Evolutionary conservation across 2,888 invertebrate species (phyloP), one percentile per base, ranked within the genome.

Genomic region (Capitulum mitella): DNA sequence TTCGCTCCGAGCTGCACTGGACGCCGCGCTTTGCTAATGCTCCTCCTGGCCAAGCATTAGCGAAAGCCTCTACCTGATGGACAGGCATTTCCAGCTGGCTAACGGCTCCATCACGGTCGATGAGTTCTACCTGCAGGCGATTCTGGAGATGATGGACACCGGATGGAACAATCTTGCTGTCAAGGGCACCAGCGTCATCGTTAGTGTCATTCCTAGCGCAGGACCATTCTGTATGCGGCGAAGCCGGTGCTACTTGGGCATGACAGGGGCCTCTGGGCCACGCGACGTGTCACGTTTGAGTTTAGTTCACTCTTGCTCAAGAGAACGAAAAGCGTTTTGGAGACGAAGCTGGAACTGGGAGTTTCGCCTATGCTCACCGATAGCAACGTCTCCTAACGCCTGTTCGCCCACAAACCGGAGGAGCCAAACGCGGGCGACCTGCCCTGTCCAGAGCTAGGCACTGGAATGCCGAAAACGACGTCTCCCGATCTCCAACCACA

Each of bases 1-100:
- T 10, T 10, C 64, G 64, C 81, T 80, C 37, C 81, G 80, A 79
- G 40, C 81, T 80, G 26, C 77, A 78, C 37, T 79, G 80, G 76
- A 79, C 79, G 76, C 75, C 79, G 77, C 80, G 80, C 61, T 78
- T 79, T 48, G 46, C 58, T 58, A 3, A 58, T 29, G n/a, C 10
- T 58, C n/a, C 29, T n/a, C n/a, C 58, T 29, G 58, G 58, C n/a
- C 58, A 29, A 12, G 2, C 58, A n/a, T n/a, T 5, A n/a, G 29
- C 43, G 12, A 29, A 2, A 6, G 58, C 58, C 29, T n/a, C 58
- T 58, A 10, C 10, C 58, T n/a, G n/a, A 10, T 26, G 10, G 58
- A 58, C 58, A 58, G 26, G 58, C 29, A 58, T 29, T 29, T n/a
- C n/a, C 58, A 29, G 29, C 58, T 58, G n/a, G 2, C n/a, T 10